Evolutionary conservation across 35 echinoderm and acorn worm species (phyloP).

Genomic region (Apostichopus japonicus): DNA sequence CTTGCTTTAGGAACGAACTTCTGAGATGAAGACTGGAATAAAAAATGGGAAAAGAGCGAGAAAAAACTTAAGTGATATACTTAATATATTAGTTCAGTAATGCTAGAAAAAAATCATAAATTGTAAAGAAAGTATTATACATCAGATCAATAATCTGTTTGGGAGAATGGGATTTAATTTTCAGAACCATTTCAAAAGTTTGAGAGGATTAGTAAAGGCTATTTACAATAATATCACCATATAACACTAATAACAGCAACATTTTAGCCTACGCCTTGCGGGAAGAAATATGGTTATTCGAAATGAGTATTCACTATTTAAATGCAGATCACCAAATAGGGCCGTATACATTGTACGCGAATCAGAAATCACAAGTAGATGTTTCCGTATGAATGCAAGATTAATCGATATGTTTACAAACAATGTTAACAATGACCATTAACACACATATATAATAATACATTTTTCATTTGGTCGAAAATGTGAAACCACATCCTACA

Average conservation of each 20-base stretch:
- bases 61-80: neutral
- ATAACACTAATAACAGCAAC: neutral
- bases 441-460: no score
- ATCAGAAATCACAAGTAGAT: no score
- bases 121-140: no score
- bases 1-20: constrained; percentile 13
- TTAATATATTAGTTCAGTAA: neutral
- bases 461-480: no score
- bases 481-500: no score
- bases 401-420: no score
- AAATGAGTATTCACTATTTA: no score
- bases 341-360: no score
- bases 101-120: neutral
- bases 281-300: no score
- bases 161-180: neutral
- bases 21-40: neutral
- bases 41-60: neutral
- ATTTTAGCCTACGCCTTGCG: neutral
- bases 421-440: no score
- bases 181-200: neutral
- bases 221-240: neutral
- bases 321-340: no score
- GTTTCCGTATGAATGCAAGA: no score
- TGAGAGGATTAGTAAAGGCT: neutral
- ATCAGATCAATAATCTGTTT: neutral